Conservation (phyloP, 2,797 vertebrate genomes). For the Tragelaphus eurycerus region DNA sequence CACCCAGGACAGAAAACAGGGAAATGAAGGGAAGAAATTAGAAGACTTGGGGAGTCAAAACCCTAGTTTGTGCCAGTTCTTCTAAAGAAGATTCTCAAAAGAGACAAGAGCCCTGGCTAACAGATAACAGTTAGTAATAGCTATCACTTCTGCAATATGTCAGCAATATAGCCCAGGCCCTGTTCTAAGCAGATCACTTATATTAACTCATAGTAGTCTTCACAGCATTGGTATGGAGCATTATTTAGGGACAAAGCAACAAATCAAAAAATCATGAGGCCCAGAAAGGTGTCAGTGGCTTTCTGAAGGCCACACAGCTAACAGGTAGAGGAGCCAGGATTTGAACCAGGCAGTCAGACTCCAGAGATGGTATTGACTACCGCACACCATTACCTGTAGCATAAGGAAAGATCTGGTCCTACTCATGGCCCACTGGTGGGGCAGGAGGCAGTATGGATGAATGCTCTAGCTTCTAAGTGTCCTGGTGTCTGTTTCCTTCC, state of each 20-base stretch:
- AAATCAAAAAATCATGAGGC: not conserved
- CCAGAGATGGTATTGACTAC: not conserved
- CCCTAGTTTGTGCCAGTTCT: not conserved
- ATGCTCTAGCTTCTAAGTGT: not conserved
- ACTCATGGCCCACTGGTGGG: not conserved
- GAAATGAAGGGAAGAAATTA: not conserved
- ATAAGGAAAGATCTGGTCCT: not conserved
- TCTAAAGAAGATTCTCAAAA: not conserved
- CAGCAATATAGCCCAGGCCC: not conserved
- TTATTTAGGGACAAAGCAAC: not conserved
- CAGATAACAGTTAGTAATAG: not conserved
- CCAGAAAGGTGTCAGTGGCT: not conserved
- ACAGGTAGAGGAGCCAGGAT: not conserved
- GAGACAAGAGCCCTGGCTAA: not conserved
- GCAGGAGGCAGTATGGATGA: not conserved
- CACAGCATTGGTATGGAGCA: not conserved
- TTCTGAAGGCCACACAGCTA: not conserved
- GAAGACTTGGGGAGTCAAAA: not conserved
- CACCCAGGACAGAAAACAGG: not conserved
- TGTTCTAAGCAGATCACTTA: not conserved
- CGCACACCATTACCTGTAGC: accelerated
- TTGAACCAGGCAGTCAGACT: not conserved
- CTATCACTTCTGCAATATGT: not conserved
- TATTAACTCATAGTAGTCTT: not conserved
- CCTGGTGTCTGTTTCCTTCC: not conserved